These are phyloP conservation scores for Acropternis orthonyx DNA, from an alignment of 2,797 vertebrate genomes.

Conservation along the genomic window DNA sequence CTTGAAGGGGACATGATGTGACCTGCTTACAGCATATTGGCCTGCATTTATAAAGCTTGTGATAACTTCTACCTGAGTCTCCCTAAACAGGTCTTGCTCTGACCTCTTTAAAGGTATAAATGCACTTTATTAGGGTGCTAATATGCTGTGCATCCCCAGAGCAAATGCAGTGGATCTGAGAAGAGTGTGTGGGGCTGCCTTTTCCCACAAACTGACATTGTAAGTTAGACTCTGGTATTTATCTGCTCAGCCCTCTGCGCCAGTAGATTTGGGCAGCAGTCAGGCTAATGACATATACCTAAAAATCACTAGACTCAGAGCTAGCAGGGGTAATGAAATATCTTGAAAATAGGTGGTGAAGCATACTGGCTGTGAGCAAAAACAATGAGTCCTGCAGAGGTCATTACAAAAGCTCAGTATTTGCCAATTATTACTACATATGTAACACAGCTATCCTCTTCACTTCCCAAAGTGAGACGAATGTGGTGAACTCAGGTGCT, in stretches of 20 bases:
- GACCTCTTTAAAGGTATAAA: background rate
- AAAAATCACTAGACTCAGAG: background rate
- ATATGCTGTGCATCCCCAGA: background rate
- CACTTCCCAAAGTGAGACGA: background rate
- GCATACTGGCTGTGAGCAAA: background rate
- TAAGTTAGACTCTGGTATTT: background rate
- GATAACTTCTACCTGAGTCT: background rate
- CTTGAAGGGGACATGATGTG: background rate
- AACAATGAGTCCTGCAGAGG: background rate
- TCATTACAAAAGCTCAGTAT: slow-evolving; percentile 1
- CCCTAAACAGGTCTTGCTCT: background rate
- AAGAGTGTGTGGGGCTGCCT: background rate
- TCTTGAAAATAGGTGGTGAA: background rate
- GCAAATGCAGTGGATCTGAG: background rate
- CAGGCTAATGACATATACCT: background rate
- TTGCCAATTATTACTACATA: background rate
- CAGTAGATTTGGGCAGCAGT: background rate
- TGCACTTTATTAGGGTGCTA: background rate
- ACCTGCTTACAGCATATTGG: background rate
- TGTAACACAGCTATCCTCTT: background rate
- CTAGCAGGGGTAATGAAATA: background rate
- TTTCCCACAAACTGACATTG: background rate
- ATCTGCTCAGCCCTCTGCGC: background rate
- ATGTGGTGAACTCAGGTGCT: background rate
- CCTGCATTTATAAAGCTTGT: background rate